A percentile compares a stretch with the other conserved stretches of the same genome.
These are phyloP conservation scores for Salvelinus sp. DNA, from an alignment of 2,113 vertebrate genomes.

Conservation along the genomic window DNA sequence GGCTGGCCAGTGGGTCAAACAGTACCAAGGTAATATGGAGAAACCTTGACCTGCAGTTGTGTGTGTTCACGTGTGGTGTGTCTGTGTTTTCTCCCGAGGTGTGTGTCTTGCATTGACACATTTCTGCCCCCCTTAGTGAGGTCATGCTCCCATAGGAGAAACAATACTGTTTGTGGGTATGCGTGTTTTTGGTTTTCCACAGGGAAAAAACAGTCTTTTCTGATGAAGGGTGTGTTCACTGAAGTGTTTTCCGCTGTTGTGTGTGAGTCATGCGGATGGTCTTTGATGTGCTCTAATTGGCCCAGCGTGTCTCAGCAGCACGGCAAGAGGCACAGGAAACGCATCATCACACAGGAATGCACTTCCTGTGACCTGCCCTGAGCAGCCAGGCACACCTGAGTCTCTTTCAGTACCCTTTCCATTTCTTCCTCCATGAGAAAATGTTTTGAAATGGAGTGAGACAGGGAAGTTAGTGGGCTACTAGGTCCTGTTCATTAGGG, in stretches of 20 bases:
- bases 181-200: conserved; percentile 14
- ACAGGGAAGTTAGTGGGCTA: too few relatives aligned
- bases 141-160: too few relatives aligned
- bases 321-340: conserved; percentile 47
- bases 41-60: background rate
- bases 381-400: background rate
- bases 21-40: background rate
- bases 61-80: background rate
- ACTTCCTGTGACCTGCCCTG: conserved; percentile 53
- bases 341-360: conserved; percentile 68
- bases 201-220: background rate
- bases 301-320: conserved; percentile 61
- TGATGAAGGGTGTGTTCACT: background rate
- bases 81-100: background rate
- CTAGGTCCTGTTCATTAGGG: too few relatives aligned
- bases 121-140: too few relatives aligned
- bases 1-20: background rate
- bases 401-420: background rate
- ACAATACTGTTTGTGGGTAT: background rate
- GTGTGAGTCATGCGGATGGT: conserved; percentile 55
- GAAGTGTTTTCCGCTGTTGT: background rate
- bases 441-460: too few relatives aligned
- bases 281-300: conserved; percentile 63
- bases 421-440: background rate
- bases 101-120: background rate